A percentile compares a stretch with the other conserved stretches of the same genome.
Evolutionary conservation across 2,113 vertebrate species (phyloP).

Genomic region (Engystomops pustulosus): DNA sequence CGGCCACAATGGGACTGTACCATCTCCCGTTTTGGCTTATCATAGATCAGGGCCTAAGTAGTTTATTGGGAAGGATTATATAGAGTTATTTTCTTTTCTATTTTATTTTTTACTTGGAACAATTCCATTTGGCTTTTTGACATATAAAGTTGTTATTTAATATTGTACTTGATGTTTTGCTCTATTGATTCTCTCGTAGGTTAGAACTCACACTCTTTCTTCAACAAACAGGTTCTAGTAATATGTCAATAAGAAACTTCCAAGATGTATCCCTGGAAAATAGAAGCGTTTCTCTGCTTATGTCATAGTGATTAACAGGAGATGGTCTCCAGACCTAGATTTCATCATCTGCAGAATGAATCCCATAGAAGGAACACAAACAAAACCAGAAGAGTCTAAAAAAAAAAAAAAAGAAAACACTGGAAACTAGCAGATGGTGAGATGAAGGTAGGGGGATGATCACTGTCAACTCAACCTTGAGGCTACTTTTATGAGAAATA

Average conservation of each 20-base stretch:
- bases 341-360: conserved; percentile 8
- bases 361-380: conserved; percentile 25
- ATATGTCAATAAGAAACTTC: background rate
- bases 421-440: conserved; percentile 5
- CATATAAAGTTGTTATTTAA: background rate
- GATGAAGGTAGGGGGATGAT: background rate
- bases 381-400: background rate
- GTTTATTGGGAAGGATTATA: no score
- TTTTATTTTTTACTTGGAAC: background rate
- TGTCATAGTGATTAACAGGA: background rate
- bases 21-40: no score
- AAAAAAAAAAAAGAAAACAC: no score
- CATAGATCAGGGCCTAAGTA: background rate
- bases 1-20: no score
- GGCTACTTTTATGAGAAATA: background rate
- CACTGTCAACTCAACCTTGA: background rate
- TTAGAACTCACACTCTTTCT: background rate
- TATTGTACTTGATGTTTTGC: background rate
- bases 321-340: conserved; percentile 18
- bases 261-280: background rate
- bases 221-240: background rate
- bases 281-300: background rate
- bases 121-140: background rate
- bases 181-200: background rate
- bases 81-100: no score